Conservation (phyloP, 2,888 invertebrate genomes). For the Tetramorium bicarinatum region DNA sequence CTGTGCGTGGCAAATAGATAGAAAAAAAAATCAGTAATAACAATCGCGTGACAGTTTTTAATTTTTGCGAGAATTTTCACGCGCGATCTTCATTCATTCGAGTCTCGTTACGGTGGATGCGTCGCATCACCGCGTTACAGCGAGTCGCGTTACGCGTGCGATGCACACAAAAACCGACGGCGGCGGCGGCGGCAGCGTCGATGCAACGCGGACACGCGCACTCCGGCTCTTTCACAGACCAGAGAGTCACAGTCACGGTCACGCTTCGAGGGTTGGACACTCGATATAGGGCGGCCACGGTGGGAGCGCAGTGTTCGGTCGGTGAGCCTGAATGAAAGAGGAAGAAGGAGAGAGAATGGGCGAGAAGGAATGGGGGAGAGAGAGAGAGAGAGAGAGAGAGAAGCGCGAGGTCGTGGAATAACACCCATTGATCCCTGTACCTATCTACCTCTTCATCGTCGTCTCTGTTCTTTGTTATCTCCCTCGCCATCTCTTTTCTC, state of each 20-base stretch:
- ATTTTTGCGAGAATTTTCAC: not conserved
- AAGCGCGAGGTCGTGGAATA: slow-evolving; percentile 64
- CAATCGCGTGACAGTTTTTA: not conserved
- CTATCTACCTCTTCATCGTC: slow-evolving; percentile 39
- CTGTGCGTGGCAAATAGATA: not conserved
- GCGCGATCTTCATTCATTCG: slow-evolving; percentile 32
- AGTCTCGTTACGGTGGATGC: slow-evolving; percentile 33
- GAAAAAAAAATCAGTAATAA: not conserved
- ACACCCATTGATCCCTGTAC: slow-evolving; percentile 78
- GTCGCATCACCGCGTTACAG: slow-evolving; percentile 41
- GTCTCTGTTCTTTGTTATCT: slow-evolving; percentile 4
- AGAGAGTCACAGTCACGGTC: slow-evolving; percentile 84
- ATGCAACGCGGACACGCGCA: slow-evolving; percentile 68
- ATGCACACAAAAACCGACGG: slow-evolving; percentile 10
- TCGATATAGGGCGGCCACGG: slow-evolving; percentile 60
- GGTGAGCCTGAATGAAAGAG: slow-evolving; percentile 59
- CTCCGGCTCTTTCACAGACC: slow-evolving; percentile 59
- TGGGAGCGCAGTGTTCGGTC: slow-evolving; percentile 67
- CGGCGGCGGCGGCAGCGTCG: slow-evolving; percentile 5
- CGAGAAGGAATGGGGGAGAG: slow-evolving; percentile 47
- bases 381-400: slow-evolving; percentile 36
- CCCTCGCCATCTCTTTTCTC: slow-evolving; percentile 34
- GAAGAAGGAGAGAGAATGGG: slow-evolving; percentile 45
- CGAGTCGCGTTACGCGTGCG: slow-evolving; percentile 36
- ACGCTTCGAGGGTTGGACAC: slow-evolving; percentile 82